Conservation (phyloP, 1,140 invertebrate genomes). For the Nebria ingens region DNA sequence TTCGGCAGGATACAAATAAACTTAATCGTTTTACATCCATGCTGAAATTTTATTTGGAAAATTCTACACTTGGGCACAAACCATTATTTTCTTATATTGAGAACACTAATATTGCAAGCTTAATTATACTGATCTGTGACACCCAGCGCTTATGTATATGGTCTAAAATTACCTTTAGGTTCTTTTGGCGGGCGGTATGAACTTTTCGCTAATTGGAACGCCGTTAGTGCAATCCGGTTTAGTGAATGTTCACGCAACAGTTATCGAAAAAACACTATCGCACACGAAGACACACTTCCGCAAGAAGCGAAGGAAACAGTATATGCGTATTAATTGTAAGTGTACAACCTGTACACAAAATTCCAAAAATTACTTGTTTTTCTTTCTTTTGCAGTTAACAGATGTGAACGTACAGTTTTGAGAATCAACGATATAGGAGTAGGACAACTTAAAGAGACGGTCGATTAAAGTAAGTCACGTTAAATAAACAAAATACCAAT, state of each 20-base stretch:
- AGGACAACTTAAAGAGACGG: not conserved
- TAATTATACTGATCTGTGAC: too few species aligned
- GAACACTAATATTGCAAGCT: too few species aligned
- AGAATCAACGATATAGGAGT: conserved; percentile 61
- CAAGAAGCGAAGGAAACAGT: conserved; percentile 66
- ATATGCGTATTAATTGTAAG: conserved; percentile 62
- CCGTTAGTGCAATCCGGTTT: conserved; percentile 67
- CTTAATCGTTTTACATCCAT: too few species aligned
- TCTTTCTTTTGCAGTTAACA: conserved; percentile 42
- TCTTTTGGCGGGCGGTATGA: conserved; percentile 66
- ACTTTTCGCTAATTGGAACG: conserved; percentile 77
- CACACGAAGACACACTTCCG: conserved; percentile 69
- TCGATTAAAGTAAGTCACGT: not conserved
- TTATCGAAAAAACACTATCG: conserved; percentile 83
- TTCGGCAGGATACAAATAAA: too few species aligned
- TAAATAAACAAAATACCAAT: not conserved
- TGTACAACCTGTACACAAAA: conserved; percentile 16
- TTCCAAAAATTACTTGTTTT: conserved; percentile 11
- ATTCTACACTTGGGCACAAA: too few species aligned
- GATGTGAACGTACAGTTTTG: conserved; percentile 58
- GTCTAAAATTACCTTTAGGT: too few species aligned
- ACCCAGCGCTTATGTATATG: too few species aligned
- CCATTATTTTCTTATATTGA: conserved; percentile 17
- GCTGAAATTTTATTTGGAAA: too few species aligned
- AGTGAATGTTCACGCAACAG: conserved; percentile 69